Evolutionary conservation across 2,113 vertebrate species (phyloP).

Genomic region (Trogon surrucura): DNA sequence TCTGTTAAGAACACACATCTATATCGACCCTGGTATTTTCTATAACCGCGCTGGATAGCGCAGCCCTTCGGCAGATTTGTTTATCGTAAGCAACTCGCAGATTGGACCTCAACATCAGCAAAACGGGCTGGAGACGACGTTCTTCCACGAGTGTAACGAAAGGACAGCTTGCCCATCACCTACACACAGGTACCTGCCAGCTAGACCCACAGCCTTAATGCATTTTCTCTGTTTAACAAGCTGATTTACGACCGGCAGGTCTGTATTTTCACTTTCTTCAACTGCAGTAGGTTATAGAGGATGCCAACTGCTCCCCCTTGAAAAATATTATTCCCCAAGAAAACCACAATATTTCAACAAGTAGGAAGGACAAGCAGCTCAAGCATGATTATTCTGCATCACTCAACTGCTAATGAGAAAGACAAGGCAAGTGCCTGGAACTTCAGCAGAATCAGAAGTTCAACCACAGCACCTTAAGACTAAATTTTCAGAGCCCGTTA

Average conservation of each 20-base stretch:
- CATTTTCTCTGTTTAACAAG: background rate
- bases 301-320: background rate
- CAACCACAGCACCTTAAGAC: background rate
- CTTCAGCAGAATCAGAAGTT: background rate
- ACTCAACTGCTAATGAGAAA: background rate
- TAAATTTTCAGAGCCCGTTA: background rate
- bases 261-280: background rate
- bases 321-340: background rate
- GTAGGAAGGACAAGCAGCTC: background rate
- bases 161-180: background rate
- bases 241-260: background rate
- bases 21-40: background rate
- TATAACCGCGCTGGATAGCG: fast-evolving
- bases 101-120: background rate
- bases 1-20: background rate
- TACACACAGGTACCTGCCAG: fast-evolving
- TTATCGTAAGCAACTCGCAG: background rate
- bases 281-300: fast-evolving
- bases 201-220: fast-evolving
- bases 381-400: background rate
- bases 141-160: background rate
- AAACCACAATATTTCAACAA: background rate
- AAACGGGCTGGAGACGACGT: fast-evolving
- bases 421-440: background rate
- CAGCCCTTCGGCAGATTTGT: background rate